Conservation (phyloP, 2,797 vertebrate species). For the Sebastes iracundus region DNA sequence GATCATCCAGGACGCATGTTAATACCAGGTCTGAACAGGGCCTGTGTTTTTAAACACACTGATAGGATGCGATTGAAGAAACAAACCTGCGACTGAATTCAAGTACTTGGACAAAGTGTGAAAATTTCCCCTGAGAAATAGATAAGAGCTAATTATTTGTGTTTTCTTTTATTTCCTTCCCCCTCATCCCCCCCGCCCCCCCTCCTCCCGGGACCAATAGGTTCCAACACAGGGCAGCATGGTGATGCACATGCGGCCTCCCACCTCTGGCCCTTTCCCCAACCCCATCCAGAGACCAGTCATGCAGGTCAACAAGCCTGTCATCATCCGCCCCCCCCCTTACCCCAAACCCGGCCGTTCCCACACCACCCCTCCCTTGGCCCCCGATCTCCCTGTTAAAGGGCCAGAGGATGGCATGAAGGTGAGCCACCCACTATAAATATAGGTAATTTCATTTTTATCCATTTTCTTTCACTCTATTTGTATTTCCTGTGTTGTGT, state of each 20-base stretch:
- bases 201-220: slow-evolving; percentile 45
- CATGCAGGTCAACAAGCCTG: slow-evolving; percentile 87
- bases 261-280: slow-evolving; percentile 84
- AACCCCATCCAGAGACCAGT: slow-evolving; percentile 87
- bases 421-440: slow-evolving; percentile 89
- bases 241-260: slow-evolving; percentile 88
- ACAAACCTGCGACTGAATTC: not conserved
- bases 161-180: slow-evolving; percentile 19
- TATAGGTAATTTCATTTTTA: slow-evolving; percentile 84
- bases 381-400: slow-evolving; percentile 79
- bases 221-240: slow-evolving; percentile 84
- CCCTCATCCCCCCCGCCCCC: not conserved
- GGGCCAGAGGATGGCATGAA: slow-evolving; percentile 88
- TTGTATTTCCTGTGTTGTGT: slow-evolving; percentile 19
- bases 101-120: not conserved
- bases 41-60: not conserved
- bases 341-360: slow-evolving; percentile 78
- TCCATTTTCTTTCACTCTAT: slow-evolving; percentile 62
- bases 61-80: not conserved
- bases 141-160: slow-evolving; percentile 25
- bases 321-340: slow-evolving; percentile 84
- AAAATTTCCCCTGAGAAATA: not conserved
- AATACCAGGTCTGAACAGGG: no score
- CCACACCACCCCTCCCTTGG: slow-evolving; percentile 79
- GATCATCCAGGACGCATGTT: no score